Base-by-base conservation (phyloP, 1,140 invertebrate genomes). In the Conopomorpha cramerella region DNA sequence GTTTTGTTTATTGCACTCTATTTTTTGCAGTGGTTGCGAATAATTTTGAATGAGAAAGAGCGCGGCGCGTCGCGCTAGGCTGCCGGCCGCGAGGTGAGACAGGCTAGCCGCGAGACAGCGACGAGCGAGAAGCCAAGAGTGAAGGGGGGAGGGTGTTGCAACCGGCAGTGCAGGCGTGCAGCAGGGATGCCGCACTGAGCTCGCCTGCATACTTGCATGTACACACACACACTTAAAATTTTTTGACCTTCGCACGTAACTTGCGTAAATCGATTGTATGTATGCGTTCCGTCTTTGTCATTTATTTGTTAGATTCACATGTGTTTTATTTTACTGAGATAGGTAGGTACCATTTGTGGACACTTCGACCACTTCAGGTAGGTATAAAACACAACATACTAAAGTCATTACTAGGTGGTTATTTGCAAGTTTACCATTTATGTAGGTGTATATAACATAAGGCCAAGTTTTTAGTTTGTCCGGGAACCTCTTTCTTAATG, bases 11-110 rank as follows among this genome's bases (percentile, higher is more conserved):
- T 70, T 76, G 64, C 70, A 76, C 67, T 71, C 67, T 72, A 67
- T 66, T 72, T 68, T 72, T 71, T 72, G 65, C 66, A 71, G 71
- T 68, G 65, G 55, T 72, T 72, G 67, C 60, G 66, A 72, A 76
- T 76, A 76, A 76, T 76, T 76, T 73, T 73, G 66, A 77, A 70
- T 72, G 68, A 58, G 58, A 73, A 73, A 66, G 57, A 76, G 63
- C 64, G 77, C 64, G 65, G 68, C 74, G 64, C 66, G 68, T 74
- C 74, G 68, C 67, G 73, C 76, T 72, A 72, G 74, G 73, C 66
- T 66, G 62, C 66, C 71, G 68, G 65, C 62, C 64, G 65, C 67
- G 67, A 67, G 64, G 61, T 72, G 67, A 66, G 65, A 76, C 70
- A 67, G 60, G 68, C 68, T 63, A 66, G 70, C 66, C 65, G 66